Evolutionary conservation across 2,113 vertebrate species (phyloP).

Genomic region (Andinoacara biseriatus): DNA sequence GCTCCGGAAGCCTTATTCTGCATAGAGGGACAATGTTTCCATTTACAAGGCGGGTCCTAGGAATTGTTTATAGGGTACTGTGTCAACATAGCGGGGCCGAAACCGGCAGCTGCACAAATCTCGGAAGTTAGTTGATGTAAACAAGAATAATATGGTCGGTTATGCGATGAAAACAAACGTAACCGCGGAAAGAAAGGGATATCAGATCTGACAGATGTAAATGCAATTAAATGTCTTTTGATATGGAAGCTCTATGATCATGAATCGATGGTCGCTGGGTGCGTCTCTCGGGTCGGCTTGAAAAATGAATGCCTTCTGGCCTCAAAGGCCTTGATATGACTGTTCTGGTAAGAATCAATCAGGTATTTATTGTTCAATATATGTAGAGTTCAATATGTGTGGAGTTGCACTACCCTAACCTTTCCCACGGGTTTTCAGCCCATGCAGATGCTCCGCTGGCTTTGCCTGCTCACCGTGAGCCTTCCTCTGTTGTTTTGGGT

Average conservation of each 20-base stretch:
- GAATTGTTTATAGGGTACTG: neutral
- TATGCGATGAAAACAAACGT: neutral
- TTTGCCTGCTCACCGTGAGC: constrained; percentile 67
- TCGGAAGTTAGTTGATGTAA: neutral
- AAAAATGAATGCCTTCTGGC: constrained; percentile 10
- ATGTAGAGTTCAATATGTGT: too few relatives aligned
- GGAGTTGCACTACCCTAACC: neutral
- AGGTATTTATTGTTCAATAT: too few relatives aligned
- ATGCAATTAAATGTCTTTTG: neutral
- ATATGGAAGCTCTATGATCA: neutral
- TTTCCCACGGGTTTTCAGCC: too few relatives aligned
- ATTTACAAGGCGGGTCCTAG: neutral
- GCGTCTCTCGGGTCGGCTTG: neutral
- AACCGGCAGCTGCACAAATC: neutral
- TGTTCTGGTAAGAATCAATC: constrained; percentile 45
- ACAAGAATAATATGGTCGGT: neutral
- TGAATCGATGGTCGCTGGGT: neutral
- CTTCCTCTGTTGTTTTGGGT: constrained; percentile 74
- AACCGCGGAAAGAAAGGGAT: neutral
- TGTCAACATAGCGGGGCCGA: neutral
- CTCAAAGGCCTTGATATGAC: constrained; percentile 55
- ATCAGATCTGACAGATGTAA: neutral
- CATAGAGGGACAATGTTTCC: accelerated
- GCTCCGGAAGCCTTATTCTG: neutral
- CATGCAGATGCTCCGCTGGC: constrained; percentile 60